These are phyloP conservation scores for Toxotes jaculatrix DNA, from an alignment of 2,113 vertebrate species.

Conservation along the genomic window DNA sequence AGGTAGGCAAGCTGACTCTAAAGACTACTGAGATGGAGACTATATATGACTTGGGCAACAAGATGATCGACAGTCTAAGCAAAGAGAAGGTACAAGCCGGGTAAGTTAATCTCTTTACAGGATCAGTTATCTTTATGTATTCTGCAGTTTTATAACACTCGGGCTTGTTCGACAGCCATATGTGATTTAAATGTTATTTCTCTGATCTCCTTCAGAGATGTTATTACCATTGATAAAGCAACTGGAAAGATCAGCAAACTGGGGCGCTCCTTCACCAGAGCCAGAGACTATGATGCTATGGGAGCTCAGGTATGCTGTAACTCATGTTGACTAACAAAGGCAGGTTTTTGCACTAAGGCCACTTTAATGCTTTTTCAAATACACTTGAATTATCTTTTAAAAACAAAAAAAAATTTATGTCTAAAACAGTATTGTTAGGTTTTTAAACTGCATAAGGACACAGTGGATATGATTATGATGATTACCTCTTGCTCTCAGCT, in stretches of 20 bases:
- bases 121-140: background rate
- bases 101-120: conserved; percentile 78
- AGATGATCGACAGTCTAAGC: conserved; percentile 96
- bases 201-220: conserved; percentile 82
- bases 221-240: conserved; percentile 96
- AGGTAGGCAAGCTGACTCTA: conserved; percentile 94
- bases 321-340: background rate
- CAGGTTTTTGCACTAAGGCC: background rate
- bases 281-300: conserved; percentile 95
- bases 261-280: conserved; percentile 93
- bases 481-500: background rate
- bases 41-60: conserved; percentile 94
- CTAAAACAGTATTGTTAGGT: background rate
- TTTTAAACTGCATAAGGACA: background rate
- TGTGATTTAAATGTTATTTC: background rate
- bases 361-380: background rate
- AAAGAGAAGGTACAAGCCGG: conserved; percentile 96
- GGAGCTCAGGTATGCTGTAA: conserved; percentile 88
- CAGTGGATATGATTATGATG: background rate
- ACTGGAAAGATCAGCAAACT: conserved; percentile 94
- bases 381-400: background rate
- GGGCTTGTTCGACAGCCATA: background rate
- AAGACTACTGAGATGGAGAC: conserved; percentile 98
- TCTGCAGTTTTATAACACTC: background rate
- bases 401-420: background rate